These are phyloP conservation scores for Metridium senile DNA, from an alignment of 92 coral and sea anemone genomes.

Conservation along the genomic window DNA sequence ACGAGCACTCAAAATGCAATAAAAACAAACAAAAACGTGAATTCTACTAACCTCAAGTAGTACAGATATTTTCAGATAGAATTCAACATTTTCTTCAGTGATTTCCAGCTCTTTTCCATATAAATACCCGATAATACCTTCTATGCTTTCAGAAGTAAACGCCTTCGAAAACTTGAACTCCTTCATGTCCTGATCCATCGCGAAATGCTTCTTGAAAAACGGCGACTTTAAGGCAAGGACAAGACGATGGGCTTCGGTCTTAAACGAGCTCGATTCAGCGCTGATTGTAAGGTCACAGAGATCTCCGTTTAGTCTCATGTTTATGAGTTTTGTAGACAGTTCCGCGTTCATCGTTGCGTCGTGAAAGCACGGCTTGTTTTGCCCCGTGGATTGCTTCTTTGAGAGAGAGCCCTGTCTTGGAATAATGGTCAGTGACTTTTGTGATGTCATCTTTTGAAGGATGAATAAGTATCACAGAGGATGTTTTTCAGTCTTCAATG, in stretches of 20 bases:
- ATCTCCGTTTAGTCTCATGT: constrained; percentile 7
- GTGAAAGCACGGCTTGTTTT: neutral
- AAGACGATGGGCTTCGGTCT: constrained; percentile 14
- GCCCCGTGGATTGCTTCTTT: neutral
- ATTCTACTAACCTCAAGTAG: constrained; percentile 28
- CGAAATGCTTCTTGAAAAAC: constrained; percentile 13
- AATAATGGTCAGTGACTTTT: neutral
- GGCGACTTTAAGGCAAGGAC: constrained; percentile 26
- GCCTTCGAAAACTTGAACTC: constrained; percentile 15
- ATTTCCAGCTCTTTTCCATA: constrained; percentile 8
- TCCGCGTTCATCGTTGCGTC: constrained; percentile 12
- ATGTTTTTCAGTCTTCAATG: too few relatives aligned
- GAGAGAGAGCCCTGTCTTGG: neutral
- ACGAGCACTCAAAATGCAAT: too few relatives aligned
- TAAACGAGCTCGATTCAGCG: neutral
- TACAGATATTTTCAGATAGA: neutral
- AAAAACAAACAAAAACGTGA: too few relatives aligned
- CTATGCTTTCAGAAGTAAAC: constrained; percentile 8
- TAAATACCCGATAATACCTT: constrained; percentile 12
- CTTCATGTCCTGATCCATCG: neutral
- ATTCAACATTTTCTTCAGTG: constrained; percentile 15
- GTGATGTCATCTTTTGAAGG: constrained; percentile 8
- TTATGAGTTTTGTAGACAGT: constrained; percentile 2
- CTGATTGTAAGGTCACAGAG: constrained; percentile 20
- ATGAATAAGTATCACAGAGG: too few relatives aligned